These are phyloP conservation scores for Pitta sordida DNA, from an alignment of 2,113 vertebrate genomes.

Conservation along the genomic window DNA sequence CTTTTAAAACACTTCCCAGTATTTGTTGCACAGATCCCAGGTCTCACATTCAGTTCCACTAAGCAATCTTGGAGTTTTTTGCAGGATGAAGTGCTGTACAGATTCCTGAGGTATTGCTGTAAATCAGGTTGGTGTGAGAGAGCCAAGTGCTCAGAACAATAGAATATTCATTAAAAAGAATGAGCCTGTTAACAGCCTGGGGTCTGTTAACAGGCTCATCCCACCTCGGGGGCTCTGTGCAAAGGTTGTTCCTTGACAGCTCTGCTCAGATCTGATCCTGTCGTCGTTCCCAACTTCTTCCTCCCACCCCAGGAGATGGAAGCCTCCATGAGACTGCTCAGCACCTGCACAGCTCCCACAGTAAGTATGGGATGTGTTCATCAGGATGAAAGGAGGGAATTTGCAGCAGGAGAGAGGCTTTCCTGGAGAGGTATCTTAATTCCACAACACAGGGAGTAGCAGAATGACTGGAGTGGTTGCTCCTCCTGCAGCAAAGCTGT, in stretches of 20 bases:
- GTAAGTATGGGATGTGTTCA: constrained; percentile 70
- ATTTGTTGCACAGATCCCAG: background rate
- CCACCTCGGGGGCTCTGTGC: background rate
- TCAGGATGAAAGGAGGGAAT: background rate
- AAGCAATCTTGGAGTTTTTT: background rate
- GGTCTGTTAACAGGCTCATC: background rate
- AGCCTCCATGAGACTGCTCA: constrained; percentile 85
- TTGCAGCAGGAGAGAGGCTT: background rate
- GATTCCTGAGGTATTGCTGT: background rate
- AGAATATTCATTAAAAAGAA: background rate
- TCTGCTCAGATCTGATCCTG: constrained; percentile 68
- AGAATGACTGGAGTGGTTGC: background rate
- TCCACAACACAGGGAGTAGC: rapidly evolving
- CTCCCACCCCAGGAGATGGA: constrained; percentile 87
- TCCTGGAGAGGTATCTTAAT: background rate
- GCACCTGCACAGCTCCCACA: constrained; percentile 17
- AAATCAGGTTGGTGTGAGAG: background rate
- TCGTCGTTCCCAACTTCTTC: constrained; percentile 90
- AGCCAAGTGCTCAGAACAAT: background rate
- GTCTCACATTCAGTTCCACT: background rate
- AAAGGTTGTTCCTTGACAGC: constrained; percentile 68
- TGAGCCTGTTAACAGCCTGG: background rate
- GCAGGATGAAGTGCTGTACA: background rate
- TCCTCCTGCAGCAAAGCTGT: background rate
- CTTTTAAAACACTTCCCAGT: background rate